These are phyloP conservation scores for Epizoanthus ramosus DNA, from an alignment of 92 coral and sea anemone genomes.

Conservation along the genomic window DNA sequence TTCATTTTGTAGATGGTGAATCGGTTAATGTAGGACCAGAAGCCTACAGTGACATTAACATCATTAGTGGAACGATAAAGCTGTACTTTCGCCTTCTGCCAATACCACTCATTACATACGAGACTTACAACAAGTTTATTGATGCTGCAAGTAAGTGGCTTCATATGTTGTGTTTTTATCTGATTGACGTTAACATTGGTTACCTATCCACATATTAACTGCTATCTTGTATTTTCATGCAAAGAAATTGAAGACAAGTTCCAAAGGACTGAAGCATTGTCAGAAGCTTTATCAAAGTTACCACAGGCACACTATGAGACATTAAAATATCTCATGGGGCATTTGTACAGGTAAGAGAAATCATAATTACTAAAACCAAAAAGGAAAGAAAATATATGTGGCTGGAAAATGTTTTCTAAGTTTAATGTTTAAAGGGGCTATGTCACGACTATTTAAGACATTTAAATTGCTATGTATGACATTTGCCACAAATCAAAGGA, in stretches of 20 bases:
- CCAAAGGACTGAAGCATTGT: slow-evolving; percentile 71
- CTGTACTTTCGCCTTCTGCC: slow-evolving; percentile 97
- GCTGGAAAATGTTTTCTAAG: too few species aligned
- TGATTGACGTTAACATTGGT: not conserved
- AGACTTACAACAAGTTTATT: slow-evolving; percentile 84
- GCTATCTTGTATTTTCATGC: too few species aligned
- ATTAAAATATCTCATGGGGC: slow-evolving; percentile 86
- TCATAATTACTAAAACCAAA: too few species aligned
- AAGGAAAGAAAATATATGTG: too few species aligned
- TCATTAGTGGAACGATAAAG: slow-evolving; percentile 85
- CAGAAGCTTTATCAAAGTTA: slow-evolving; percentile 69
- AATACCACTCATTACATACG: slow-evolving; percentile 91
- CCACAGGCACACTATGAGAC: slow-evolving; percentile 94
- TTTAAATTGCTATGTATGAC: too few species aligned
- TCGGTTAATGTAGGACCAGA: slow-evolving; percentile 60
- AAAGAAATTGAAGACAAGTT: slow-evolving; percentile 73
- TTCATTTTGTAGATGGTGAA: slow-evolving; percentile 64
- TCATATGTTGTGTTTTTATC: not conserved
- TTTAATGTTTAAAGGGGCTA: too few species aligned
- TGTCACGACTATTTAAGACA: too few species aligned
- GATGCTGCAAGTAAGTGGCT: slow-evolving; percentile 94
- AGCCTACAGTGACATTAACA: slow-evolving; percentile 86
- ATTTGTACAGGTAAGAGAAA: slow-evolving; percentile 76
- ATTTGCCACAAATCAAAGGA: too few species aligned
- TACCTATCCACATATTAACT: too few species aligned